Evolutionary conservation across 30 jellyfish, hydroid and myxozoan genomes (phyloP), one percentile per base, ranked within the genome.

Genomic region (Euphysa ruthae): DNA sequence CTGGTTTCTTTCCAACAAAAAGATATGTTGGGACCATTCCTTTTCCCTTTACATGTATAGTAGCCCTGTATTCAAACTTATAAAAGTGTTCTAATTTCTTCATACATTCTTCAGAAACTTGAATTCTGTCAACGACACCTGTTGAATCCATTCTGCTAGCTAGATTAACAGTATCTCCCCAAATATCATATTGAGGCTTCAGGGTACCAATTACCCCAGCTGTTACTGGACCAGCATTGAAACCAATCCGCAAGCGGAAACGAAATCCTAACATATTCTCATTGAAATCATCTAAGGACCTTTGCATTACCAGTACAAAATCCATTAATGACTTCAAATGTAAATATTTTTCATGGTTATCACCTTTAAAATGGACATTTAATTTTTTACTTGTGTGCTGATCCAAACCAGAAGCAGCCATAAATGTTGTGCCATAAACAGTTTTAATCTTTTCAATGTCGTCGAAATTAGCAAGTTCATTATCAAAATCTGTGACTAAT

Each of bases 191-290:
- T 73, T 90, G 98, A 13, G 98, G 98, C 69, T 90, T 90, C 49
- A 92, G 82, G 18, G 98, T 75, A 1, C 98, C 98, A 70, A 90
- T 90, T 3, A 90, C 98, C 19, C 98, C 98, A 6, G 98, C 98
- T 2, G 98, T 90, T 4, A 80, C 98, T 0, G 98, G 98, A 21
- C 98, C 98, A 1, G 98, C 98, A 70, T 90, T 90, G 63, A 81
- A 82, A 0, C 98, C 98, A 46, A 95, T 81, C 20, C 98, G 82
- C 44, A 90, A 80, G 4, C 69, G 78, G 43, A 77, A 90, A n/a
- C 52, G 33, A 66, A 90, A 90, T 31, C 98, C 98, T 22, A 90
- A 78, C 98, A 90, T 90, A 57, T 90, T 90, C 65, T 76, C 69
- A 43, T 90, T 90, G 73, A 90, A 90, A 52, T 90, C 98, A 70